A percentile compares a stretch with the other conserved stretches of the same genome.
These are phyloP conservation scores for Hypocryptadius cinnamomeus DNA, from an alignment of 2,113 vertebrate genomes.

Conservation along the genomic window DNA sequence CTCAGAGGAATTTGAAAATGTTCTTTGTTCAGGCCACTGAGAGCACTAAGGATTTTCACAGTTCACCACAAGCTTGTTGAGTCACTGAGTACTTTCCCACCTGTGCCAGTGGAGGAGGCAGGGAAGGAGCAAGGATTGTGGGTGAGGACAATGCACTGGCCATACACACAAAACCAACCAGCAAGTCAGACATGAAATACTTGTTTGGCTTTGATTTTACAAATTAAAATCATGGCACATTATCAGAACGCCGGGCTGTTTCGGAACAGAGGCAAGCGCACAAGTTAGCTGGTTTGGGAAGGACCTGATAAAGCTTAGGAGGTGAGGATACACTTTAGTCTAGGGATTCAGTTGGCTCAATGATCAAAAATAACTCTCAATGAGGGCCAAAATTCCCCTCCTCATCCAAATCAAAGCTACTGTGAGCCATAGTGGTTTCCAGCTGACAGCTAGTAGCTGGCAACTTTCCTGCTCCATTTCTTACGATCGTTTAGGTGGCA, in stretches of 20 bases:
- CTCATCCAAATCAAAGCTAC: background rate
- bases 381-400: background rate
- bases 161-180: background rate
- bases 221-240: background rate
- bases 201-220: background rate
- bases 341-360: background rate
- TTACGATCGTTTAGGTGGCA: background rate
- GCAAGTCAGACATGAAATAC: background rate
- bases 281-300: background rate
- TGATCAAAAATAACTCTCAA: background rate
- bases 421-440: background rate
- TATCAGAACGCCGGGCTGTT: rapidly evolving
- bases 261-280: background rate
- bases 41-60: background rate
- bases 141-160: background rate
- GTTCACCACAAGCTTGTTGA: background rate
- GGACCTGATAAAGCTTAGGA: background rate
- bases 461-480: background rate
- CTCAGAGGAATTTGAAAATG: background rate
- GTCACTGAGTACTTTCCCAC: background rate
- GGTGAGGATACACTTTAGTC: background rate
- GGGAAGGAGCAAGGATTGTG: background rate
- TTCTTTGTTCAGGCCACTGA: background rate
- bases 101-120: rapidly evolving
- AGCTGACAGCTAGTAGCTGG: background rate